These are phyloP conservation scores for Nemotelus nigrinus DNA, from an alignment of 2,888 invertebrate genomes.

Conservation along the genomic window DNA sequence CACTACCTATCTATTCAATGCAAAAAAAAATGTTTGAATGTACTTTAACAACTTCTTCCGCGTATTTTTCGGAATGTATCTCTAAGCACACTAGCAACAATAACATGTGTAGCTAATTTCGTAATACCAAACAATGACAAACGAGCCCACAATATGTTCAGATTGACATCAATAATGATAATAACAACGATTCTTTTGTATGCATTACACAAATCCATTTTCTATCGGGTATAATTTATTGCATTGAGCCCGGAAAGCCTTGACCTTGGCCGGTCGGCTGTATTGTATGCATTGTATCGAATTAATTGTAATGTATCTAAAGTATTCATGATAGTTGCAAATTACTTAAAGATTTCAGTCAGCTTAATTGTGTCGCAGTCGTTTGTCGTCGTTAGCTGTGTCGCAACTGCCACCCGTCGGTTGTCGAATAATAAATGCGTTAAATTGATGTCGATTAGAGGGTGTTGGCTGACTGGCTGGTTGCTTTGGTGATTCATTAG, in stretches of 20 bases:
- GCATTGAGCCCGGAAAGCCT: neutral
- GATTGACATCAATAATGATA: no score
- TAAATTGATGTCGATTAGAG: conserved; percentile 16
- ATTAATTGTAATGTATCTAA: neutral
- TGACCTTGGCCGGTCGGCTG: neutral
- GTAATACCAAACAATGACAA: no score
- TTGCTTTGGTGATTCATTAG: neutral
- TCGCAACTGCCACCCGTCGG: no score
- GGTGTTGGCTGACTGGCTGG: neutral
- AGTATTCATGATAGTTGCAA: neutral
- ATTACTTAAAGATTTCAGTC: conserved; percentile 7
- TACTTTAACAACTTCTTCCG: no score
- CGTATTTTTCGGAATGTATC: no score
- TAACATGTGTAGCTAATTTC: no score
- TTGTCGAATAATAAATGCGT: neutral
- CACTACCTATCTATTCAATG: no score
- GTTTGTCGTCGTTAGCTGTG: neutral
- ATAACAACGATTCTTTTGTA: neutral
- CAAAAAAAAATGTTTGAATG: no score
- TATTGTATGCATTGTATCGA: neutral
- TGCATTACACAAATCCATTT: neutral
- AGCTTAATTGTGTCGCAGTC: neutral
- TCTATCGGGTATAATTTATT: neutral
- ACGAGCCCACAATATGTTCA: no score
- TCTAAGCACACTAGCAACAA: no score